Base-by-base conservation (phyloP, 2,888 invertebrate species). In the Leucoptera coffeella region DNA sequence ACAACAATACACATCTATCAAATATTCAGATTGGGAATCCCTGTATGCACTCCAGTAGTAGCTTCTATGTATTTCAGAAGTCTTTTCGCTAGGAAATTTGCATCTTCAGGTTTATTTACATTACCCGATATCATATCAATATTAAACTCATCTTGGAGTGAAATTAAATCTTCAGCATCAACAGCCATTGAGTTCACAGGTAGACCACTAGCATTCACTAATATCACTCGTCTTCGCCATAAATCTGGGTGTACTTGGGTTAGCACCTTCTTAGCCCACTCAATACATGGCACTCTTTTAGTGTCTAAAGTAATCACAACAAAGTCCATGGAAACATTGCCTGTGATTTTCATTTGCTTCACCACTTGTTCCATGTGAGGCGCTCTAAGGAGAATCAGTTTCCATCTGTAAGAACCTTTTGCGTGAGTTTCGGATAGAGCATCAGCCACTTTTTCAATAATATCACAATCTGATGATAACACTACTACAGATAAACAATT, bases 11-110 rank as follows among this genome's bases (percentile, higher is more conserved):
- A 17, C 9, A 17, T 9, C 6, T 26, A 28, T 53, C 32, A 59
- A 23, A 62, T 40, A 48, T 65, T 60, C 28, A 69, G 28, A 42
- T 65, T 65, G 13, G 71, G 71, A 30, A 71, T 48, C 29, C 71
- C 69, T 36, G 65, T 65, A 23, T 50, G 50, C 14, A 55, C 38
- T 38, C 71, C 71, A 33, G 64, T 22, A 22, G 59, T 50, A 8
- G 59, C 58, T 53, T 64, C 58, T 26, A 69, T 40, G 30, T 62
- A 62, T 34, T 51, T 59, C 3, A 69, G 32, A 15, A 69, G 40
- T 35, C 51, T 54, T 29, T 39, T 44, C 3, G 67, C 65, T 23
- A 71, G 38, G 32, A 46, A 50, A 4, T 33, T 20, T 3, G 50
- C 50, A 34, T 55, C 56, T 13, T 52, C 50, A 14, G 31, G 20